Base-by-base conservation (phyloP, 2,888 invertebrate species). In the Enchytraeus crypticus region DNA sequence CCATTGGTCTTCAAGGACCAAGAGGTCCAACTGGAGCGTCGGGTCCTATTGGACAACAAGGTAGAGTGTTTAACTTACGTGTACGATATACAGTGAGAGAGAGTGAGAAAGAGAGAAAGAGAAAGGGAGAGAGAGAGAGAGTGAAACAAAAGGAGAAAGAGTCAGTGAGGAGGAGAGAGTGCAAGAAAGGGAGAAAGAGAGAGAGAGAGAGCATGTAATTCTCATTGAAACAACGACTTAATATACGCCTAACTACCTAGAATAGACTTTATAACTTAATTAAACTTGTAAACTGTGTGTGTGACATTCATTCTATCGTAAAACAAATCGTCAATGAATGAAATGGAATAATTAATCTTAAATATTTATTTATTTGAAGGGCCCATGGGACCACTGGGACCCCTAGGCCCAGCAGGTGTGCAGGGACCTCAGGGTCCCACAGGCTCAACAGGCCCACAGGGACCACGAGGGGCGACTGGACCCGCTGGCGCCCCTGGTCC, bases 341-440 rank as follows among this genome's bases (percentile, higher is more conserved):
- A 73, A 56, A 66, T 72, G 34, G 76, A 73, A 26, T 62, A 67
- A 57, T 55, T 69, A 21, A 73, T 69, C 26, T 55, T 62, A 4
- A 60, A 65, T 51, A 46, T 23, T 23, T 27, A 3, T 23, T 21
- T 14, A 30, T 26, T 23, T 4, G n/a, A n/a, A n/a, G n/a, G n/a
- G n/a, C n/a, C n/a, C n/a, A n/a, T n/a, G n/a, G n/a, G n/a, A n/a
- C 33, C 26, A 4, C 47, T 32, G 29, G 57, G 32, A 1, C 11
- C 14, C 5, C 47, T 32, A 51, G 57, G 14, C 21, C 32, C 27
- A 14, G 29, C 26, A 51, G 57, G 33, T 18, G 21, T 21, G 26
- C 46, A 34, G 60, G 60, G 43, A 32, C 34, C 32, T n/a, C 32
- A 32, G 60, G 60, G n/a, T 55, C 34, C 21, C 53, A 47, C 45